Percentiles rank a stretch among this genome's conserved stretches.
These are phyloP conservation scores for Phengaris alcon DNA, from an alignment of 2,888 invertebrate genomes.

Conservation along the genomic window DNA sequence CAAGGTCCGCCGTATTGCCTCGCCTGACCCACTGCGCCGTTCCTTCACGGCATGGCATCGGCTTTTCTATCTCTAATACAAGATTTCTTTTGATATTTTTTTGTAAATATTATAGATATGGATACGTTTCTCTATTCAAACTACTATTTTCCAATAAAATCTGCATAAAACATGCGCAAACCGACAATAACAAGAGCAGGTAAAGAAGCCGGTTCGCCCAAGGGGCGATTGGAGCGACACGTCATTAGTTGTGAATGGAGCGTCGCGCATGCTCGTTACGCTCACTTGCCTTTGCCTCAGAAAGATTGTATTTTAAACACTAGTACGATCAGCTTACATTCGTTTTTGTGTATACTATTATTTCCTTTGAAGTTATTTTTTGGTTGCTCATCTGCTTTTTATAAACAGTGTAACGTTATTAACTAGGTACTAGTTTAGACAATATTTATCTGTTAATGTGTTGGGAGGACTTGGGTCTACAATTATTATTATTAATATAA, in stretches of 20 bases:
- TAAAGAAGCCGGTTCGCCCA: conserved; percentile 41
- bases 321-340: conserved; percentile 38
- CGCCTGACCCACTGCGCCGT: conserved; percentile 71
- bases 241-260: conserved; percentile 54
- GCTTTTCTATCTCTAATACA: conserved; percentile 35
- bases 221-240: conserved; percentile 39
- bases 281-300: conserved; percentile 44
- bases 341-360: conserved; percentile 30
- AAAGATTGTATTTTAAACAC: conserved; percentile 46
- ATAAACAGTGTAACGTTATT: background rate
- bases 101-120: background rate
- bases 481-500: no score
- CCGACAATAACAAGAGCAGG: conserved; percentile 38
- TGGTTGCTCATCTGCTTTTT: conserved; percentile 13
- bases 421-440: background rate
- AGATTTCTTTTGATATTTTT: conserved; percentile 13
- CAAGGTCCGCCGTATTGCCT: conserved; percentile 77
- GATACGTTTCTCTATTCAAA: background rate
- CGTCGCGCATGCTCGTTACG: conserved; percentile 53
- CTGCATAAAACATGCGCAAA: background rate
- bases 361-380: conserved; percentile 19
- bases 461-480: no score
- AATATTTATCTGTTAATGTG: background rate
- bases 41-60: conserved; percentile 31
- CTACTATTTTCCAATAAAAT: background rate